Base-by-base conservation (phyloP, 2,113 vertebrate genomes). In the Smithornis capensis region DNA sequence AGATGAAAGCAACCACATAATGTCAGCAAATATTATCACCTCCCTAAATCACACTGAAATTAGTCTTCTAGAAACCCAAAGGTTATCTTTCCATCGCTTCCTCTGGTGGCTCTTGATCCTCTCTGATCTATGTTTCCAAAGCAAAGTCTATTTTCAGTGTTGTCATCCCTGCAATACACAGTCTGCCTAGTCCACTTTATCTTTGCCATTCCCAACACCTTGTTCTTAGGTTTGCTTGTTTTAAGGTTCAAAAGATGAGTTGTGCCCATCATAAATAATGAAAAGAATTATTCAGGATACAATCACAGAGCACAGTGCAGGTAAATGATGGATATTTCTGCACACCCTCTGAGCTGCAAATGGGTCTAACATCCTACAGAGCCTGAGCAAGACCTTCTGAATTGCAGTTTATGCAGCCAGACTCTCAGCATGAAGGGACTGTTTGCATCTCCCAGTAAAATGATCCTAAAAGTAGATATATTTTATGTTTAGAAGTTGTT, bases 21-120 rank as follows among this genome's bases (percentile, higher is more conserved):
- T 90, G 52, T 87, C 95, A 95, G 68, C 64, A 96, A 90, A 89
- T 89, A 96, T 94, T 93, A 94, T 53, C 76, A 52, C 73, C 68
- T 88, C 55, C 68, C 76, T 86, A 86, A 92, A 95, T 86, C 90
- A 78, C 56, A 49, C 10, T 37, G 76, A 83, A 95, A 78, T 86
- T 27, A n/a, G 33, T 71, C 71, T 71, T 92, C 44, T 31, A 50
- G 60, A 83, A 92, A 63, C 40, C 52, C 47, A 77, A 92, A 86
- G 42, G 68, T 86, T 91, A 31, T 47, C 50, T 80, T 71, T 85
- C 42, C 52, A 86, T 73, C 71, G 8, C 35, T 77, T 95, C 60
- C 79, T 85, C 74, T 73, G n/a, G 49, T 71, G 69, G 55, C 50
- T 94, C 17, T 52, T 8, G 4, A 16, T 55, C 31, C 12, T 31